phyloP scores from a whole-genome alignment of 2,797 vertebrate species.

The Intellagama lesueurii region DNA sequence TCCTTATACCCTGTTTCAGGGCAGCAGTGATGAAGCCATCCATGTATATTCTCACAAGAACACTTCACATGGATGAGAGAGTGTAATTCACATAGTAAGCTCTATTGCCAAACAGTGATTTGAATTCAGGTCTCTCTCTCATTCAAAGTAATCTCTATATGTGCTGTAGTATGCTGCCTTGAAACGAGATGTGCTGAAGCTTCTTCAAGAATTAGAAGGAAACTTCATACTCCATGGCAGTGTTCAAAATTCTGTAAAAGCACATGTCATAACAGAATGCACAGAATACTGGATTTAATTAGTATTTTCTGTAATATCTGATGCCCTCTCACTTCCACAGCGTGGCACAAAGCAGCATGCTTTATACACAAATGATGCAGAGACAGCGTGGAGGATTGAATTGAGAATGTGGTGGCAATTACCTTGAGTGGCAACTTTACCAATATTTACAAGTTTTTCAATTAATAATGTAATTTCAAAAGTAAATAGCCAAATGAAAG shows the following conservation, averaged over 20 bases:
- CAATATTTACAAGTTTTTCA: slow-evolving; percentile 70
- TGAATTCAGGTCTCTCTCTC: neutral
- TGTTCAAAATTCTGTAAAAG: neutral
- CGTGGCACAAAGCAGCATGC: neutral
- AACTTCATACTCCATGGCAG: neutral
- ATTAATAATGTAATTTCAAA: slow-evolving; percentile 70
- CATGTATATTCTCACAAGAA: neutral
- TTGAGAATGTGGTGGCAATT: slow-evolving; percentile 67
- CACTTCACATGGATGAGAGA: neutral
- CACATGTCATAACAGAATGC: neutral
- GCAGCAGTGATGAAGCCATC: neutral
- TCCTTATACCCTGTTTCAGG: neutral
- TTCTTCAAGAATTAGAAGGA: neutral
- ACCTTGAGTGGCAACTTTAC: slow-evolving; percentile 63
- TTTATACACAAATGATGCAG: slow-evolving; percentile 58
- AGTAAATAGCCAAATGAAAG: slow-evolving; percentile 69
- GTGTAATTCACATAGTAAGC: neutral
- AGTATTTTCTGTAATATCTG: slow-evolving; percentile 33
- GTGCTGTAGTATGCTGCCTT: neutral
- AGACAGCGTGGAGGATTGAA: slow-evolving; percentile 29
- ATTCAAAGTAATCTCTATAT: neutral
- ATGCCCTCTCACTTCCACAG: slow-evolving; percentile 38
- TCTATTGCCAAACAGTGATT: neutral
- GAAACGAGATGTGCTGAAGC: neutral
- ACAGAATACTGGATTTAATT: slow-evolving; percentile 3